Base-by-base conservation (phyloP, 1,140 invertebrate species). In the Sogatella furcifera region DNA sequence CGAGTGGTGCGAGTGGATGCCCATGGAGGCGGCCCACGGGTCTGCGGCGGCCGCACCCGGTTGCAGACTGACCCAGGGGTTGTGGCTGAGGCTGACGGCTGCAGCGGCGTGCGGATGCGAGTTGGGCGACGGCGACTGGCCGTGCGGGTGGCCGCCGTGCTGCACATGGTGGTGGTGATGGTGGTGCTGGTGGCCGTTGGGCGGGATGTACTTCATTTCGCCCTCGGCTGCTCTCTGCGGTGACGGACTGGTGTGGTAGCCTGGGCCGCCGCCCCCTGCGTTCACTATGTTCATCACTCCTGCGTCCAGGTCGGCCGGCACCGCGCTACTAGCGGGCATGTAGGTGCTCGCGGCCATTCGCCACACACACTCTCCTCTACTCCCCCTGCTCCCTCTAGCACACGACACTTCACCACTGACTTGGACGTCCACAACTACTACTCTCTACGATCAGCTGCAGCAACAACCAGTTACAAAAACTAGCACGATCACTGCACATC, bases 161-260 rank as follows among this genome's bases (percentile, higher is more conserved):
- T 65, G 72, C 70, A 88, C 84, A 59, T 78, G 77, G 69, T 89
- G 86, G 65, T 86, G 83, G 64, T 85, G 80, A 44, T 84, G 82
- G 55, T 84, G 82, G 67, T 85, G 84, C 68, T 88, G 87, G 72
- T 89, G 88, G 72, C 89, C 87, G 52, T 82, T 81, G 62, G 84
- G 82, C 59, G 89, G 85, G 80, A 91, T 85, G 75, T 95, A 96
- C 76, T 96, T 96, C 90, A 96, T 93, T 73, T 95, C 92, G 68
- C 84, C 85, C 78, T 88, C 82, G 70, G 86, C 81, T 69, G 86
- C 81, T 69, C 83, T 86, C 67, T 87, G 80, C 71, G 88, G 86
- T 76, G 87, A 89, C 70, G 81, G 81, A 69, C 83, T 83, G 59
- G 82, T 81, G 52, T 78, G 75, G 72, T 84, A 82, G 70, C 89